Evolutionary conservation across 2,888 invertebrate species (phyloP).

Genomic region (Tachina lurida): DNA sequence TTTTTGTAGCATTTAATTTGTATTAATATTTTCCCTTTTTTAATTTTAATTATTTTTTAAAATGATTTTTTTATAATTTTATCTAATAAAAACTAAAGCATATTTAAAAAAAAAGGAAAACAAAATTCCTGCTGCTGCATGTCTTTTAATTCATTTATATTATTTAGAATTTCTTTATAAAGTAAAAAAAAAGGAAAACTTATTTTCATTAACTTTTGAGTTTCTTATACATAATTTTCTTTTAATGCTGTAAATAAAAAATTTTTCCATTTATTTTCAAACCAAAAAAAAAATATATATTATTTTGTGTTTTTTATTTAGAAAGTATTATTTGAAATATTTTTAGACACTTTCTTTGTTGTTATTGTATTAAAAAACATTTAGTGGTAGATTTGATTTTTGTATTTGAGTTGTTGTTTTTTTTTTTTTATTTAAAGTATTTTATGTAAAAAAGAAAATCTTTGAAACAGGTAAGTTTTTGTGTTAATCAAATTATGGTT

Average conservation of each 20-base stretch:
- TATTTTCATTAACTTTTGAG: slow-evolving; percentile 16
- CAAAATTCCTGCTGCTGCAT: slow-evolving; percentile 48
- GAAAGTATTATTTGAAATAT: slow-evolving; percentile 9
- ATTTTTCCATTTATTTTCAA: slow-evolving; percentile 56
- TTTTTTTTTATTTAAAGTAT: slow-evolving; percentile 12
- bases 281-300: slow-evolving; percentile 28
- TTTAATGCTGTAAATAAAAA: slow-evolving; percentile 63
- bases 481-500: not conserved
- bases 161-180: slow-evolving; percentile 40
- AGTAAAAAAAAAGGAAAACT: slow-evolving; percentile 8
- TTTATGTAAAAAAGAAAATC: not conserved
- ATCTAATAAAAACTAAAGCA: slow-evolving; percentile 15
- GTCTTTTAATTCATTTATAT: slow-evolving; percentile 51
- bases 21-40: slow-evolving; percentile 13
- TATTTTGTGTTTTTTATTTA: slow-evolving; percentile 48
- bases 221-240: slow-evolving; percentile 48
- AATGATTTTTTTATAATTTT: slow-evolving; percentile 30
- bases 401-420: slow-evolving; percentile 44
- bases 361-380: slow-evolving; percentile 41
- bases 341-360: slow-evolving; percentile 36
- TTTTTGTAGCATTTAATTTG: slow-evolving; percentile 50
- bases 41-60: slow-evolving; percentile 31
- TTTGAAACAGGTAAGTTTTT: slow-evolving; percentile 56
- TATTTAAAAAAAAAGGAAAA: slow-evolving; percentile 22
- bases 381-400: slow-evolving; percentile 47